Evolutionary conservation across 2,113 vertebrate genomes (phyloP).

Genomic region (Puntigrus tetrazona): DNA sequence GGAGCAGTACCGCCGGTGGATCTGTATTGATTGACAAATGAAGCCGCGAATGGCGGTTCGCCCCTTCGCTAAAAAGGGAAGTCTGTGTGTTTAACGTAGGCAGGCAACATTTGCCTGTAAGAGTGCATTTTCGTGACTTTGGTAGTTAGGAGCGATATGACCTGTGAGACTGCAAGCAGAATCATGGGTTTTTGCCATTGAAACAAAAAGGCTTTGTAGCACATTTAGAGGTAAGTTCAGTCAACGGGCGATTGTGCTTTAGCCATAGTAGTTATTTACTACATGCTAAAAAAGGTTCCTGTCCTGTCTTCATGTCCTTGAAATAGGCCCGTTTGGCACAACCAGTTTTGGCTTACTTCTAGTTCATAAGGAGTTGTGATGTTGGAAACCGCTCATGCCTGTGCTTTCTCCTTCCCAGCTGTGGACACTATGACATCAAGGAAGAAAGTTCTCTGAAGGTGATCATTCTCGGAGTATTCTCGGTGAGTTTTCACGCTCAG

Average conservation of each 20-base stretch:
- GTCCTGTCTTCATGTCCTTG: not conserved
- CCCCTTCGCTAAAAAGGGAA: not conserved
- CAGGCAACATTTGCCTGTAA: not conserved
- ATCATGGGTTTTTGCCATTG: constrained; percentile 30
- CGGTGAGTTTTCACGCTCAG: constrained; percentile 79
- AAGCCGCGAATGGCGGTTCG: not conserved
- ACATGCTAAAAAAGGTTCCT: not conserved
- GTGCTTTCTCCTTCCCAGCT: constrained; percentile 67
- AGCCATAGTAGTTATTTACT: not conserved
- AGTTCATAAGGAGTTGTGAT: not conserved
- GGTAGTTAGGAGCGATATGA: constrained; percentile 47
- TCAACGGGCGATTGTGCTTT: not conserved
- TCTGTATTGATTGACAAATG: not conserved
- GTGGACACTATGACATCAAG: constrained; percentile 94
- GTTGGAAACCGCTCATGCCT: not conserved
- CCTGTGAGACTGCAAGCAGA: constrained; percentile 36
- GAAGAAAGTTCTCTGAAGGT: constrained; percentile 99
- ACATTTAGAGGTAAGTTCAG: not conserved
- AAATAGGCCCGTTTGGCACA: not conserved
- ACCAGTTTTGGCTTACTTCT: constrained; percentile 10
- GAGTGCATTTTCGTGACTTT: constrained; percentile 45
- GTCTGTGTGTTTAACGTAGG: constrained; percentile 1
- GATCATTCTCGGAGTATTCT: constrained; percentile 96
- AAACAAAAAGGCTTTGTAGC: constrained; percentile 36
- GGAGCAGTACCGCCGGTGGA: not conserved